These are phyloP conservation scores for Callyntrura guangdongensis DNA, from an alignment of 2,888 invertebrate genomes.

Conservation along the genomic window DNA sequence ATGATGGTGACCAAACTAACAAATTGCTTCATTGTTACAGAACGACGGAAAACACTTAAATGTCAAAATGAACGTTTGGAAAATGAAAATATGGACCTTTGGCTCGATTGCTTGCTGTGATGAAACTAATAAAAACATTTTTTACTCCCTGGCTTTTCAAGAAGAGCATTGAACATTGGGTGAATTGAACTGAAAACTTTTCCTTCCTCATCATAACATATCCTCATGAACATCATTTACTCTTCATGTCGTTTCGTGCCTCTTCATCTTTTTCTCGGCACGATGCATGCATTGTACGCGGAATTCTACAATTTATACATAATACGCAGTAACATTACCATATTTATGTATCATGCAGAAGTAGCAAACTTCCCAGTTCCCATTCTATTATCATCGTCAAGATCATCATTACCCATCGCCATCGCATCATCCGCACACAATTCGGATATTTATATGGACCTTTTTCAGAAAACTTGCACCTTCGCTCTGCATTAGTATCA, in stretches of 20 bases:
- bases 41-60: not conserved
- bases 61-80: not conserved
- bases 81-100: conserved; percentile 42
- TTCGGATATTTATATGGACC: conserved; percentile 10
- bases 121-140: conserved; percentile 36
- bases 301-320: conserved; percentile 7
- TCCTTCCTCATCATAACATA: conserved; percentile 34
- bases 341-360: not conserved
- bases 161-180: conserved; percentile 41
- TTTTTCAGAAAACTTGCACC: not conserved
- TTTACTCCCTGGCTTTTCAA: conserved; percentile 13
- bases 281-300: not conserved
- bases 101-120: not conserved
- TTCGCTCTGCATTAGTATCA: not conserved
- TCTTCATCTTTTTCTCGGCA: conserved; percentile 31
- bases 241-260: conserved; percentile 38
- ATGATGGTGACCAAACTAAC: not conserved
- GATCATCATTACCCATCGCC: not conserved
- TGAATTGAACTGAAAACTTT: conserved; percentile 9
- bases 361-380: conserved; percentile 40
- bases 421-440: conserved; percentile 18
- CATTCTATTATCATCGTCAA: conserved; percentile 27
- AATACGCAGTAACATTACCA: not conserved
- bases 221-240: not conserved
- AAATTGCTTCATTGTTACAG: conserved; percentile 39